These are phyloP conservation scores for Gryllus bimaculatus DNA, from an alignment of 1,140 invertebrate genomes.

Conservation along the genomic window DNA sequence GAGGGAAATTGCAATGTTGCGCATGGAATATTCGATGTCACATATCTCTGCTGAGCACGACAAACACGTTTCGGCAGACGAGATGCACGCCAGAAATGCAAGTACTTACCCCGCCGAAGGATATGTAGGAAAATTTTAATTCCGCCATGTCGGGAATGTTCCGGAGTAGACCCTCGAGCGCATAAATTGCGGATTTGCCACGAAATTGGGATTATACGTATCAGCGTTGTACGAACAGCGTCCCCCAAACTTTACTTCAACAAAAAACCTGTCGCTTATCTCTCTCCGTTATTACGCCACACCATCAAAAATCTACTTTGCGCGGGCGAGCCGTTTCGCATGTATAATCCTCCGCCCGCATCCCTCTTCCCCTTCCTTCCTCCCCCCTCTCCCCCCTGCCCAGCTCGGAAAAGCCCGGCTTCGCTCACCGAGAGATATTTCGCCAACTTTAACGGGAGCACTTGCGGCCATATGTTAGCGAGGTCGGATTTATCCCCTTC, in stretches of 20 bases:
- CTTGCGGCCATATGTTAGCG: constrained; percentile 2
- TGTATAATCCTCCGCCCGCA: not conserved
- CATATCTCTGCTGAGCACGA: no score
- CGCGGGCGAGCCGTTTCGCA: not conserved
- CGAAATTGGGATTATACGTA: constrained; percentile 4
- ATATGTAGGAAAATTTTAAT: not conserved
- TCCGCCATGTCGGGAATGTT: not conserved
- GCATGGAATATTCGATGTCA: no score
- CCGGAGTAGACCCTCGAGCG: not conserved
- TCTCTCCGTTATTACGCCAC: not conserved
- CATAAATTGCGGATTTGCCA: not conserved
- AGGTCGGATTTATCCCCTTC: not conserved
- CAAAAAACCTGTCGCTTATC: not conserved
- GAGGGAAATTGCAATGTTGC: no score
- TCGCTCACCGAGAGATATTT: not conserved
- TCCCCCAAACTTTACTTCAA: not conserved
- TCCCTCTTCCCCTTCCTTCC: no score
- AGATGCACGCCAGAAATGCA: no score
- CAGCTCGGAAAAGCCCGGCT: not conserved
- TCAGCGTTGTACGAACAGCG: not conserved
- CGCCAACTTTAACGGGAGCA: not conserved
- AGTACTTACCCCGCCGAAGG: not conserved
- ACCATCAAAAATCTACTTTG: constrained; percentile 1
- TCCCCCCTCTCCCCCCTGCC: no score
- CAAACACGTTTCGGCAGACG: no score